A percentile compares a stretch with the other conserved stretches of the same genome.
phyloP scores from a whole-genome alignment of 2,888 invertebrate species.

The Drosophila longiperda region DNA sequence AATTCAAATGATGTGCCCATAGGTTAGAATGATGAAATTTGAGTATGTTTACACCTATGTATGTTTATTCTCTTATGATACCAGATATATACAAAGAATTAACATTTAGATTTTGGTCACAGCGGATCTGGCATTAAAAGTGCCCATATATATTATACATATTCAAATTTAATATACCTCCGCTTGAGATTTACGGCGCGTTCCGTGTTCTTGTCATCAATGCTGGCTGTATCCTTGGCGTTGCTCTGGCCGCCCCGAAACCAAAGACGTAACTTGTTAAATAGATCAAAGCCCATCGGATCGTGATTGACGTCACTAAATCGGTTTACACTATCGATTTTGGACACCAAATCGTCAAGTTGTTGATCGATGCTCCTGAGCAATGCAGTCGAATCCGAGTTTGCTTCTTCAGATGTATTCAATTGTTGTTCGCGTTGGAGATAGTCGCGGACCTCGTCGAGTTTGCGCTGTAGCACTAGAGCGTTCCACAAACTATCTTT shows the following conservation, averaged over 20 bases:
- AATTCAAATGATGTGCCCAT: neutral
- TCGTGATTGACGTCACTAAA: slow-evolving; percentile 27
- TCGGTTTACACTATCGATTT: slow-evolving; percentile 13
- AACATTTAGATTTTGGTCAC: neutral
- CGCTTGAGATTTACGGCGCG: slow-evolving; percentile 25
- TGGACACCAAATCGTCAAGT: slow-evolving; percentile 9
- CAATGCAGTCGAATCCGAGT: neutral
- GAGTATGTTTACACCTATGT: neutral
- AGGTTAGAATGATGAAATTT: neutral
- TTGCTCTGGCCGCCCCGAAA: slow-evolving; percentile 45
- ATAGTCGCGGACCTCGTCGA: slow-evolving; percentile 41
- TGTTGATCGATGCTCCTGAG: slow-evolving; percentile 22
- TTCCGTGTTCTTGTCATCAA: neutral
- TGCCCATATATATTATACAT: neutral
- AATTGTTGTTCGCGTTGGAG: slow-evolving; percentile 16
- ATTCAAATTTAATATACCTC: slow-evolving; percentile 27
- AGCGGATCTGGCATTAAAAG: neutral
- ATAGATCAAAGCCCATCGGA: slow-evolving; percentile 82
- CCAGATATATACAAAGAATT: neutral
- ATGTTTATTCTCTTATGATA: neutral
- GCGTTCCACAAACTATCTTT: slow-evolving; percentile 14
- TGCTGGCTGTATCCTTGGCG: slow-evolving; percentile 45
- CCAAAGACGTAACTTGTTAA: slow-evolving; percentile 65
- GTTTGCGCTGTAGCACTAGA: slow-evolving; percentile 28
- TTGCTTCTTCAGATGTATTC: neutral